These are phyloP conservation scores for Brachyrhaphis roseni DNA, from an alignment of 2,797 vertebrate genomes.

Conservation along the genomic window DNA sequence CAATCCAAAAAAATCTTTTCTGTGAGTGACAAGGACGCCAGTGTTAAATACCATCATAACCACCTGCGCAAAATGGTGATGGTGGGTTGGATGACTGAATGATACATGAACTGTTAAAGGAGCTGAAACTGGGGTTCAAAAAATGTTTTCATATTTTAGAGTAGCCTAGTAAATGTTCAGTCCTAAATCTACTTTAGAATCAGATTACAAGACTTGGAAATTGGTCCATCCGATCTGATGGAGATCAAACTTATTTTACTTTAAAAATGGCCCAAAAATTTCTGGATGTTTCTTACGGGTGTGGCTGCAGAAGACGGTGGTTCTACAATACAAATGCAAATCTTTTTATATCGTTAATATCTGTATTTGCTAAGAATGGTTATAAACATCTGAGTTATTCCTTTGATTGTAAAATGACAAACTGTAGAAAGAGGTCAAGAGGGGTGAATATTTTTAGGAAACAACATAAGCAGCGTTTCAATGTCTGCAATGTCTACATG, in stretches of 20 bases:
- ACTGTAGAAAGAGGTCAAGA: not conserved
- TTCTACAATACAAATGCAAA: not conserved
- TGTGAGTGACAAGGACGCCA: not conserved
- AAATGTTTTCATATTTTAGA: not conserved
- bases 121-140: not conserved
- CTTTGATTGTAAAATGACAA: not conserved
- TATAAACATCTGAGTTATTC: not conserved
- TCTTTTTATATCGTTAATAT: not conserved
- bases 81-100: not conserved
- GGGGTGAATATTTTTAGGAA: not conserved
- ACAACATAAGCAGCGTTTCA: not conserved
- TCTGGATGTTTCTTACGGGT: not conserved
- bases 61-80: not conserved
- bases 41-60: not conserved
- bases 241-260: not conserved
- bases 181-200: not conserved
- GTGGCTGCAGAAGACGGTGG: not conserved
- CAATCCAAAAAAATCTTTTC: not conserved
- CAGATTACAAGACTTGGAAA: not conserved
- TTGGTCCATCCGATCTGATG: not conserved
- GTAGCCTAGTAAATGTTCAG: not conserved
- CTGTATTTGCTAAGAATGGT: not conserved
- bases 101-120: not conserved
- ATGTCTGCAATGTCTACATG: not conserved
- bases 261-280: not conserved